These are phyloP conservation scores for Pantherophis vulpinus DNA, from an alignment of 2,797 vertebrate species.

Conservation along the genomic window DNA sequence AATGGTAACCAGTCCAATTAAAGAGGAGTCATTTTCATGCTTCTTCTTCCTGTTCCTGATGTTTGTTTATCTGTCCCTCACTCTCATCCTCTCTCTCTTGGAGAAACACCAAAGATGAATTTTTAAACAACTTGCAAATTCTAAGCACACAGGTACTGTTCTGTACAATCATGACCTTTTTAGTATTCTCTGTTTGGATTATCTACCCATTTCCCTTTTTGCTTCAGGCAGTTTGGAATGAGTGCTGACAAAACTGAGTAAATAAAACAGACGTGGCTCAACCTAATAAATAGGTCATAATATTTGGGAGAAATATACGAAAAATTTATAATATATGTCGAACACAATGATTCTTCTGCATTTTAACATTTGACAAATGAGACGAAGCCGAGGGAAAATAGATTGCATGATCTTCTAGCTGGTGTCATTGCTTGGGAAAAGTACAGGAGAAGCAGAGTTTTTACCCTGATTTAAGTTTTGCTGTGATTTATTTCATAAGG, in stretches of 20 bases:
- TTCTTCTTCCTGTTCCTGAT: neutral
- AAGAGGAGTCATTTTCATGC: neutral
- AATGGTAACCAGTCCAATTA: neutral
- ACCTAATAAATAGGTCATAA: neutral
- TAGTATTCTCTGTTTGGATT: constrained; percentile 47
- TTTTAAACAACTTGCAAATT: neutral
- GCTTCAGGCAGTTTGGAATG: constrained; percentile 16
- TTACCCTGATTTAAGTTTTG: neutral
- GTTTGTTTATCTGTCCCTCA: neutral
- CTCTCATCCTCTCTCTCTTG: neutral
- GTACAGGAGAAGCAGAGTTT: neutral
- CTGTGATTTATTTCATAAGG: neutral
- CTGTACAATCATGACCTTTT: constrained; percentile 43
- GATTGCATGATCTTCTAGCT: neutral
- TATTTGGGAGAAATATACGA: neutral
- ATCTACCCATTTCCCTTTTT: constrained; percentile 26
- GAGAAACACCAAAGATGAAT: neutral
- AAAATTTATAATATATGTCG: neutral
- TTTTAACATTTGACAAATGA: neutral
- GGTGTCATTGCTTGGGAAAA: neutral
- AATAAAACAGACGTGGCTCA: constrained; percentile 17
- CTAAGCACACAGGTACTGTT: neutral
- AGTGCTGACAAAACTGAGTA: neutral
- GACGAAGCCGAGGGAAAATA: neutral
- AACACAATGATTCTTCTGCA: neutral